phyloP scores from a whole-genome alignment of 2,797 vertebrate species.

The Tenualosa ilisha region DNA sequence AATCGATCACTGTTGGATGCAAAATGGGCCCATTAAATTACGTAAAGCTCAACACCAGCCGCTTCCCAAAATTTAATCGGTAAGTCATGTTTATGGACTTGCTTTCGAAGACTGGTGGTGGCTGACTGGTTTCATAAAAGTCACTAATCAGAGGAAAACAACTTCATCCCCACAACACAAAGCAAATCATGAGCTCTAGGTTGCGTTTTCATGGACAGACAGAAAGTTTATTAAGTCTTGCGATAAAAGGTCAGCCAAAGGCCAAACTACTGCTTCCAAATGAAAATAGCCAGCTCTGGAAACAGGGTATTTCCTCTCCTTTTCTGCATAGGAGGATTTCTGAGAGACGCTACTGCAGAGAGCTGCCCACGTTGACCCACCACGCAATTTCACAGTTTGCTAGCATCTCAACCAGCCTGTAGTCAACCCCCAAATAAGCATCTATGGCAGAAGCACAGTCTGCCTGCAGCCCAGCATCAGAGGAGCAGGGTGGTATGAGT shows the following conservation, averaged over 20 bases:
- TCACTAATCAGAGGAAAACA: constrained; percentile 22
- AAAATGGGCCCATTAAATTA: constrained; percentile 14
- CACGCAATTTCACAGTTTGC: constrained; percentile 5
- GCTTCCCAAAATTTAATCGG: neutral
- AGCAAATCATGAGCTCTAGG: neutral
- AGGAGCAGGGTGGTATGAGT: neutral
- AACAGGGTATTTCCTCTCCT: neutral
- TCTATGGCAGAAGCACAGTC: neutral
- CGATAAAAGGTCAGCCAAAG: neutral
- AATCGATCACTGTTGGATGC: constrained; percentile 30
- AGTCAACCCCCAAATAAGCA: neutral
- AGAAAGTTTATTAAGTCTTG: neutral
- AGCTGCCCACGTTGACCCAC: neutral
- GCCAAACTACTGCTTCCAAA: neutral
- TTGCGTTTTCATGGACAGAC: neutral
- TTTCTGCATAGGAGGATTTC: neutral
- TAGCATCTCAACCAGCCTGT: neutral
- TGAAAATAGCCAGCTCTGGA: neutral
- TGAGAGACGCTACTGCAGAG: neutral
- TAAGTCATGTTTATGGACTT: constrained; percentile 31
- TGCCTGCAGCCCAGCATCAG: neutral
- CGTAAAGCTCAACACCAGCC: neutral
- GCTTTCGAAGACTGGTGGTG: constrained; percentile 3
- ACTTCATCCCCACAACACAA: neutral
- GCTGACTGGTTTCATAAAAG: constrained; percentile 9